Evolutionary conservation across 2,113 vertebrate genomes (phyloP).

Genomic region (Talpa occidentalis): DNA sequence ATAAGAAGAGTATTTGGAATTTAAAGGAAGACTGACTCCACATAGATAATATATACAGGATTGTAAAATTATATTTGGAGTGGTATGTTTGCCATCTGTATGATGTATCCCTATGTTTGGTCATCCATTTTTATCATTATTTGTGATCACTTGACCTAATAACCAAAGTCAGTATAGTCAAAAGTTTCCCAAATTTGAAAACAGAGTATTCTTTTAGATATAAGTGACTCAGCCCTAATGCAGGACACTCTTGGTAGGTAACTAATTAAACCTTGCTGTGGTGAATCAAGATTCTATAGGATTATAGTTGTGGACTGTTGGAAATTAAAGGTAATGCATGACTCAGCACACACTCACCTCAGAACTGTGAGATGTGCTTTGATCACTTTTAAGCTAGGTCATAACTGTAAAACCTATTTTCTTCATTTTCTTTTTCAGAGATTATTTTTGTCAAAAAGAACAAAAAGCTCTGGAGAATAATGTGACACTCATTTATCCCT

Average conservation of each 20-base stretch:
- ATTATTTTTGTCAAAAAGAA: background rate
- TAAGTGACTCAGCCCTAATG: background rate
- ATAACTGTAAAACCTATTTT: background rate
- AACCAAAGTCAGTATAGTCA: background rate
- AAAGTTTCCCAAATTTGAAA: background rate
- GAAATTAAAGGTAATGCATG: background rate
- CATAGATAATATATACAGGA: background rate
- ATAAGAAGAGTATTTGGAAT: background rate
- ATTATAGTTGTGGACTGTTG: background rate
- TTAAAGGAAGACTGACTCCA: slow-evolving; percentile 17
- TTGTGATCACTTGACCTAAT: background rate
- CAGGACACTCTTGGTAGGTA: background rate
- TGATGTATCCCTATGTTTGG: background rate
- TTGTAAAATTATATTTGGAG: background rate
- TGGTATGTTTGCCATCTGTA: background rate
- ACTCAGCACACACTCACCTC: background rate
- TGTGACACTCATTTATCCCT: background rate
- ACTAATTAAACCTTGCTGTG: background rate
- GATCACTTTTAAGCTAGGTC: background rate
- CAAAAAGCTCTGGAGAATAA: background rate
- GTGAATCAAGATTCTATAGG: background rate
- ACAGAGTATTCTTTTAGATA: background rate
- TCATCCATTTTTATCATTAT: background rate
- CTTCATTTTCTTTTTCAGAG: background rate
- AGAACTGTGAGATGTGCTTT: background rate